Evolutionary conservation across 2,797 vertebrate species (phyloP), one percentile per base, ranked within the genome.

Genomic region (Tapirus indicus): DNA sequence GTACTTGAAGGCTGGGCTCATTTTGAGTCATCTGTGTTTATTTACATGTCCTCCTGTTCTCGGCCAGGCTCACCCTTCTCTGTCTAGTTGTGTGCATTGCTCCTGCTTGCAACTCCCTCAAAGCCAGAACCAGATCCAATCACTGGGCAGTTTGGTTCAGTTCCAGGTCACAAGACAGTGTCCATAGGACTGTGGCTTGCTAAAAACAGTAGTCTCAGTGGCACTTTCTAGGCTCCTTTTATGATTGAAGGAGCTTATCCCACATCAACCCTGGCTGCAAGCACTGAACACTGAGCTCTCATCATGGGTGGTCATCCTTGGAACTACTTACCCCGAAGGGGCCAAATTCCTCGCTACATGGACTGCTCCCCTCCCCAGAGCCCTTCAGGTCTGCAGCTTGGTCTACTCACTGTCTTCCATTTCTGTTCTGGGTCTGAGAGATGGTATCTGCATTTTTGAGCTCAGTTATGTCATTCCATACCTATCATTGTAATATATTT

Each of bases 361-460:
- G 18, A 47, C 62, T 23, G 52, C 44, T 64, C 69, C 49, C 29
- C 11, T 4, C 8, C 25, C 44, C 80, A 82, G 66, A 49, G 12
- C 16, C 21, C 52, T 60, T 47, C 0, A 12, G 35, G 47, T 2
- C 84, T 89, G 16, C 17, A 69, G 84, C 2, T 6, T 41, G 27
- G 80, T n/a, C 13, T 32, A 23, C 58, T 86, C 35, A 56, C 27
- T 14, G 7, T 27, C 75, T 80, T 58, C 49, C 21, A 62, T 12
- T 78, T 78, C 21, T 38, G 21, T 72, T 71, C 68, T 84, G 64
- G 38, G 8, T 71, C 54, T 85, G n/a, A 93, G 75, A 93, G 47
- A 74, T 64, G 38, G 58, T 38, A 0, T 29, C 44, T 64, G 25
- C 17, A 62, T 35, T 80, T 44, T 60, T 77, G 54, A 94, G 29